Conservation (phyloP, 2,888 invertebrate species). For the Nephrotoma flavescens region DNA sequence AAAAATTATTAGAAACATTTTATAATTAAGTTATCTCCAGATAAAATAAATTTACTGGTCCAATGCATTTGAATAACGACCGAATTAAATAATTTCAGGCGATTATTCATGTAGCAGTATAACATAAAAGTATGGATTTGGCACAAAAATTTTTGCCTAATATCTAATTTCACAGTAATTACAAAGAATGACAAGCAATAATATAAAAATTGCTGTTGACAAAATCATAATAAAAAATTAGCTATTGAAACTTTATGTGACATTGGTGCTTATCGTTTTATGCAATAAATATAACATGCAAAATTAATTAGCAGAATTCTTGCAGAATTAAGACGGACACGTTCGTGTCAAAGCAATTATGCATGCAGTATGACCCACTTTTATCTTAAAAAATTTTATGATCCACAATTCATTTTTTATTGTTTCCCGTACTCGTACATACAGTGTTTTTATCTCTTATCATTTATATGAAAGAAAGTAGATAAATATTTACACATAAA, state of each 20-base stretch:
- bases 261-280: background rate
- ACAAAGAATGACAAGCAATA: background rate
- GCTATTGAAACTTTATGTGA: background rate
- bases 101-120: background rate
- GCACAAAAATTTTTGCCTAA: background rate
- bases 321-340: background rate
- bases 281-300: background rate
- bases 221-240: background rate
- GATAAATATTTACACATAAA: too few relatives aligned
- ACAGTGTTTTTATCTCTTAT: background rate
- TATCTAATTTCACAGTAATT: background rate
- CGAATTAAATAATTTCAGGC: background rate
- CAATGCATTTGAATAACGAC: background rate
- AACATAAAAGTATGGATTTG: background rate
- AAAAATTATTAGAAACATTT: background rate
- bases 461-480: too few relatives aligned
- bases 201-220: background rate
- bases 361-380: background rate
- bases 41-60: background rate
- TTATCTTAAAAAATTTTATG: background rate
- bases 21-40: background rate
- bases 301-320: background rate
- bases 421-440: background rate
- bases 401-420: background rate
- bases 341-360: background rate